Evolutionary conservation across 2,797 vertebrate species (phyloP).

Genomic region (Hylomyscus alleni): DNA sequence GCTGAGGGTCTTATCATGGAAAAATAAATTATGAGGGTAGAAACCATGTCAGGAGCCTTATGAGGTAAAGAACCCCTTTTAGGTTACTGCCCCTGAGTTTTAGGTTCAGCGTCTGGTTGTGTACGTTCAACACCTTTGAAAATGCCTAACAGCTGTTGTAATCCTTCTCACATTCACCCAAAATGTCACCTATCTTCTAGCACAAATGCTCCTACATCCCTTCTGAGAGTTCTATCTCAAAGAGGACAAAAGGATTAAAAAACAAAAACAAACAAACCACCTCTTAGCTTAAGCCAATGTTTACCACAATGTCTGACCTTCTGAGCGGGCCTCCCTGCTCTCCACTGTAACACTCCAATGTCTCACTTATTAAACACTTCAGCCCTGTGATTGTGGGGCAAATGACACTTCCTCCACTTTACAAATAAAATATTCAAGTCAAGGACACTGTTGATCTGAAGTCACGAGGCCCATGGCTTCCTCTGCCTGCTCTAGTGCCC

Average conservation of each 20-base stretch:
- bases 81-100: neutral
- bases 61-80: neutral
- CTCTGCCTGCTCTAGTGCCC: neutral
- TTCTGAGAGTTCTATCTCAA: conserved; percentile 6
- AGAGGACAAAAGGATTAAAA: conserved; percentile 43
- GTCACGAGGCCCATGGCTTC: neutral
- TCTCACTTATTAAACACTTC: conserved; percentile 31
- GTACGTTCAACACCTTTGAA: conserved; percentile 44
- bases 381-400: neutral
- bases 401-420: conserved; percentile 45
- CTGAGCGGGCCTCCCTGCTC: neutral
- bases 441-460: conserved; percentile 16
- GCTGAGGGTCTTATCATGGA: neutral
- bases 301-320: neutral
- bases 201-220: neutral
- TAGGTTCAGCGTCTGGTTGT: neutral
- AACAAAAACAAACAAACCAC: neutral
- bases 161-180: conserved; percentile 5
- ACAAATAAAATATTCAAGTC: neutral
- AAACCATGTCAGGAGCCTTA: neutral
- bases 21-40: neutral
- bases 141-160: neutral
- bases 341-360: neutral
- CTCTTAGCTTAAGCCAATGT: neutral
- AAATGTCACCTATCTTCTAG: conserved; percentile 40